A percentile compares a stretch with the other conserved stretches of the same genome.
Conservation (phyloP, 92 coral and sea anemone species). For the Epizoanthus rinbou region DNA sequence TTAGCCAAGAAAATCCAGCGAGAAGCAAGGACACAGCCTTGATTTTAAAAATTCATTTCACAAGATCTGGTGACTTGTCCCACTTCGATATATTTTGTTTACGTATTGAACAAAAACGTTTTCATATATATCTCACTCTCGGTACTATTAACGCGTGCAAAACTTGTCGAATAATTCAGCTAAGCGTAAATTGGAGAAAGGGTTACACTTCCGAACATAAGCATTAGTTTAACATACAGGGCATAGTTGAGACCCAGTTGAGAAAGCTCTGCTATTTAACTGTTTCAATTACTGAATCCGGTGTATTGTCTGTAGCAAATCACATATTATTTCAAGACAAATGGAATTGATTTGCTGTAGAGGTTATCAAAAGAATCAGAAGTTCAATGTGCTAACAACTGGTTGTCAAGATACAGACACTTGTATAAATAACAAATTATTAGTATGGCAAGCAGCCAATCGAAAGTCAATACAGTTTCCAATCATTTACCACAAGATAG, state of each 20-base stretch:
- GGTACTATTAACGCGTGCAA: too few relatives aligned
- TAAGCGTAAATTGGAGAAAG: not conserved
- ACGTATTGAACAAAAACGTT: too few relatives aligned
- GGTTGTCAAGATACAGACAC: slow-evolving; percentile 2
- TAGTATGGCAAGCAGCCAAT: not conserved
- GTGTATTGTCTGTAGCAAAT: not conserved
- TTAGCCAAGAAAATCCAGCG: too few relatives aligned
- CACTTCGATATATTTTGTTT: too few relatives aligned
- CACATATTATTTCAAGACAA: not conserved
- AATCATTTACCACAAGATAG: slow-evolving; percentile 1
- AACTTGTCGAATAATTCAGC: too few relatives aligned
- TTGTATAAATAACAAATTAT: slow-evolving; percentile 25
- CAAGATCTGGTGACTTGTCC: too few relatives aligned
- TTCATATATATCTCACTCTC: too few relatives aligned
- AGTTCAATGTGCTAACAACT: slow-evolving; percentile 2
- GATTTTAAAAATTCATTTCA: not conserved
- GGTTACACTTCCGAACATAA: not conserved
- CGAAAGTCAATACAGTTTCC: slow-evolving; percentile 13
- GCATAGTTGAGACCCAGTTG: not conserved
- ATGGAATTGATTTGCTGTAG: slow-evolving; percentile 11
- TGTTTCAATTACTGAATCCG: not conserved
- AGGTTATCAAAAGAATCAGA: slow-evolving; percentile 31
- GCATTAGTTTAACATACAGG: not conserved
- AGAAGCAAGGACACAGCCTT: not conserved
- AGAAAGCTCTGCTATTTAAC: not conserved